Evolutionary conservation across 2,888 invertebrate genomes (phyloP).

Genomic region (Trypoxylon attenuatum): DNA sequence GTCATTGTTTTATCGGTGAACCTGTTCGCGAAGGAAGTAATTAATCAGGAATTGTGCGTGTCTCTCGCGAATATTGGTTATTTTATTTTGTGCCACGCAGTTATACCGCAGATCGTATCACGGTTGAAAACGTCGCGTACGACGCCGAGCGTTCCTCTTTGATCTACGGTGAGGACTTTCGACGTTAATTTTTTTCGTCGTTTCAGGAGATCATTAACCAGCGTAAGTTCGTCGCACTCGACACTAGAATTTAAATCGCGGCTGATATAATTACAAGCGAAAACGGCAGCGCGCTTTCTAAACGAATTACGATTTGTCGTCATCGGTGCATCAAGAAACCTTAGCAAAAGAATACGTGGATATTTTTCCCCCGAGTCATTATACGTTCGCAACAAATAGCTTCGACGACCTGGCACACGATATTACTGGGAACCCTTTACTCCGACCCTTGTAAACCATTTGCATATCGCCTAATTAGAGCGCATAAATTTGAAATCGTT

Average conservation of each 20-base stretch:
- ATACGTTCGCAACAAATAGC: conserved; percentile 4
- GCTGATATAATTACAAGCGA: conserved; percentile 54
- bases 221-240: conserved; percentile 35
- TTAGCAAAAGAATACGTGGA: conserved; percentile 54
- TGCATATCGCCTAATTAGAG: neutral
- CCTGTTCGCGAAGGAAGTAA: neutral
- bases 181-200: conserved; percentile 45
- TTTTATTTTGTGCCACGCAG: neutral
- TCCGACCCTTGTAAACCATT: neutral
- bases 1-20: too few relatives aligned
- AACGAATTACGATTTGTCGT: conserved; percentile 35
- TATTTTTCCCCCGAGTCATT: conserved; percentile 11
- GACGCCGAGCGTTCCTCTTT: conserved; percentile 50
- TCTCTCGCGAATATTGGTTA: neutral
- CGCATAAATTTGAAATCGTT: neutral
- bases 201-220: conserved; percentile 54
- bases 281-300: conserved; percentile 33
- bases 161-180: conserved; percentile 48
- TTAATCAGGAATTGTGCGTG: neutral
- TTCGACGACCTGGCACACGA: neutral
- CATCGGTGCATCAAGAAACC: conserved; percentile 37
- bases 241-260: conserved; percentile 55
- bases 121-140: conserved; percentile 45
- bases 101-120: neutral
- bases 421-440: neutral